These are phyloP conservation scores for Sciurus niger DNA, from an alignment of 2,113 vertebrate species.

Conservation along the genomic window DNA sequence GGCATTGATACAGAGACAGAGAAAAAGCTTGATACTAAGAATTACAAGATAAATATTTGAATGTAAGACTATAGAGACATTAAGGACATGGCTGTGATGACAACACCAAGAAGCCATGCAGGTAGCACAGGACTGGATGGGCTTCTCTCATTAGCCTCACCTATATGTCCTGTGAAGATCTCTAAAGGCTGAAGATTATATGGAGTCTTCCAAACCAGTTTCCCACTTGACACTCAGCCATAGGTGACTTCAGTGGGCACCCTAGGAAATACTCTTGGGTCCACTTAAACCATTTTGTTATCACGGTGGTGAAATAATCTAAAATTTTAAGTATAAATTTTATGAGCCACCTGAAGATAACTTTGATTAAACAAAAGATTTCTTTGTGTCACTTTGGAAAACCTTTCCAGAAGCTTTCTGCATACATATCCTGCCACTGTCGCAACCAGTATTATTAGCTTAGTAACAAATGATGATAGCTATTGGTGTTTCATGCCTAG, in stretches of 20 bases:
- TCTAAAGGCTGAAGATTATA: not conserved
- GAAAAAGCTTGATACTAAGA: not conserved
- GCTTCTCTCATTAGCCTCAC: not conserved
- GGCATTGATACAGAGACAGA: not conserved
- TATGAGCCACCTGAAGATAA: slow-evolving; percentile 11
- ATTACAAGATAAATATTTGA: not conserved
- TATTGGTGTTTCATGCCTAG: slow-evolving; percentile 32
- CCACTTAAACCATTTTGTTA: not conserved
- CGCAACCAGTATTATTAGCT: not conserved
- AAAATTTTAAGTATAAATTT: slow-evolving; percentile 36
- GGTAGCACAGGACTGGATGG: not conserved
- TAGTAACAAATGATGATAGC: not conserved
- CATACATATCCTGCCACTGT: not conserved
- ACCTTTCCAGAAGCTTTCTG: slow-evolving; percentile 8
- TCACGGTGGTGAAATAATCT: not conserved
- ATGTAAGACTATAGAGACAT: not conserved
- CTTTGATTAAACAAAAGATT: not conserved
- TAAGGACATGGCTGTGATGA: not conserved
- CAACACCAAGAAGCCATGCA: not conserved
- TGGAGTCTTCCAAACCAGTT: not conserved
- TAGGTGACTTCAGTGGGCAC: not conserved
- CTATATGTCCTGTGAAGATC: not conserved
- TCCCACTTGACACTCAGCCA: not conserved
- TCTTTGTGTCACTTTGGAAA: not conserved
- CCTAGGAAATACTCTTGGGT: not conserved